These are phyloP conservation scores for Aplodontia rufa DNA, from an alignment of 2,113 vertebrate species.

Conservation along the genomic window DNA sequence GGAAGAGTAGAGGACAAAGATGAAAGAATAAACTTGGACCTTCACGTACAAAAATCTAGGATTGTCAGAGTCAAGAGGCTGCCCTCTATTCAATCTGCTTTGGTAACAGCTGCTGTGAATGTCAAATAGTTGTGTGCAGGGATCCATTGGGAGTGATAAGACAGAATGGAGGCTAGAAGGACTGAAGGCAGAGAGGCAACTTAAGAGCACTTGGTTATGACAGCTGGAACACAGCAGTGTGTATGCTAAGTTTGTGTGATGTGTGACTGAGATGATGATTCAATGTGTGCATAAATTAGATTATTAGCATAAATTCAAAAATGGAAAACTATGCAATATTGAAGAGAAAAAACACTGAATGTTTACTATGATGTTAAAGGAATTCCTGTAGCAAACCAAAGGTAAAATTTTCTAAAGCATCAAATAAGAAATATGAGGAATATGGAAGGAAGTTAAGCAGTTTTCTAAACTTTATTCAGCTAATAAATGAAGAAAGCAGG, in stretches of 20 bases:
- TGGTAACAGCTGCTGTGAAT: not conserved
- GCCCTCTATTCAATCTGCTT: not conserved
- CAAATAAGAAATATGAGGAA: not conserved
- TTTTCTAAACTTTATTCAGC: not conserved
- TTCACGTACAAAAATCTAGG: not conserved
- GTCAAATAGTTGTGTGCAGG: not conserved
- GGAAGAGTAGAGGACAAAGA: not conserved
- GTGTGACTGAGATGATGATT: not conserved
- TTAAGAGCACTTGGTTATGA: not conserved
- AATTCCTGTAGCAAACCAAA: not conserved
- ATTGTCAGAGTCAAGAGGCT: not conserved
- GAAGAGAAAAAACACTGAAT: not conserved
- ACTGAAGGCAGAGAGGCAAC: not conserved
- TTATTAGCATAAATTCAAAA: not conserved
- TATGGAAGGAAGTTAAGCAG: not conserved
- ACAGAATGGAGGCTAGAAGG: not conserved
- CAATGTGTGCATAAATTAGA: not conserved
- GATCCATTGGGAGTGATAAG: not conserved
- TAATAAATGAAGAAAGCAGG: not conserved
- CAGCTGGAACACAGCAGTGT: not conserved
- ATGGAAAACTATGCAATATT: not conserved
- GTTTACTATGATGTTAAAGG: not conserved
- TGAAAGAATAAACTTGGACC: not conserved
- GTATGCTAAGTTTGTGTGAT: not conserved
- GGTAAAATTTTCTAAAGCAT: not conserved